These are phyloP conservation scores for Meiosimyza platycephala DNA, from an alignment of 2,888 invertebrate species.

Conservation along the genomic window DNA sequence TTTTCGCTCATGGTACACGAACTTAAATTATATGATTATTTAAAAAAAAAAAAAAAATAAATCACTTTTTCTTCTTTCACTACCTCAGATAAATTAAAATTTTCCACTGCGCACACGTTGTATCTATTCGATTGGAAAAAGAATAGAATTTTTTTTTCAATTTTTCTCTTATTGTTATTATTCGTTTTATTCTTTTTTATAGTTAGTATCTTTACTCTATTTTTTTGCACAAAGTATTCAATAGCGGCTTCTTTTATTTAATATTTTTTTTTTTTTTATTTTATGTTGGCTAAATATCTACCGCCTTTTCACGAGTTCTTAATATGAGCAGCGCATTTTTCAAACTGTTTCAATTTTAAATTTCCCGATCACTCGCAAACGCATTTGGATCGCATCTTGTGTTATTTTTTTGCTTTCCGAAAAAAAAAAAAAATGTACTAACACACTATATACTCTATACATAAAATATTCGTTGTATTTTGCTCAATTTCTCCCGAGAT, in stretches of 20 bases:
- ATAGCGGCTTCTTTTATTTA: constrained; percentile 14
- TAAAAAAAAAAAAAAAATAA: no score
- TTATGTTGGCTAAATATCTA: neutral
- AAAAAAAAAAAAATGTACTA: no score
- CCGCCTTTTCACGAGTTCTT: constrained; percentile 41
- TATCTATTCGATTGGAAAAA: neutral
- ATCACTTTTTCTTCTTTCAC: neutral
- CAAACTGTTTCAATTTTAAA: constrained; percentile 47
- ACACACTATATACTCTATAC: no score
- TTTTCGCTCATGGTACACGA: no score
- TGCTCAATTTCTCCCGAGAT: constrained; percentile 31
- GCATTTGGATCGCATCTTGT: constrained; percentile 17
- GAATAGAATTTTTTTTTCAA: constrained; percentile 1
- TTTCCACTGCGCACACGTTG: constrained; percentile 24
- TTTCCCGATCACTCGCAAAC: constrained; percentile 30
- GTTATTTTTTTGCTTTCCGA: no score
- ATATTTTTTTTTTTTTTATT: neutral
- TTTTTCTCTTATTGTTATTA: constrained; percentile 6
- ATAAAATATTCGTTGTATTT: neutral
- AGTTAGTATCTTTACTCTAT: constrained; percentile 20
- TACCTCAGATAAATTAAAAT: constrained; percentile 9
- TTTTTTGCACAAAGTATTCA: constrained; percentile 7
- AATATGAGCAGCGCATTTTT: constrained; percentile 47
- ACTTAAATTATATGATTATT: no score
- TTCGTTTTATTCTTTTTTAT: neutral